A percentile compares a stretch with the other conserved stretches of the same genome.
phyloP scores from a whole-genome alignment of 2,113 vertebrate species.

The Sapayoa aenigma region DNA sequence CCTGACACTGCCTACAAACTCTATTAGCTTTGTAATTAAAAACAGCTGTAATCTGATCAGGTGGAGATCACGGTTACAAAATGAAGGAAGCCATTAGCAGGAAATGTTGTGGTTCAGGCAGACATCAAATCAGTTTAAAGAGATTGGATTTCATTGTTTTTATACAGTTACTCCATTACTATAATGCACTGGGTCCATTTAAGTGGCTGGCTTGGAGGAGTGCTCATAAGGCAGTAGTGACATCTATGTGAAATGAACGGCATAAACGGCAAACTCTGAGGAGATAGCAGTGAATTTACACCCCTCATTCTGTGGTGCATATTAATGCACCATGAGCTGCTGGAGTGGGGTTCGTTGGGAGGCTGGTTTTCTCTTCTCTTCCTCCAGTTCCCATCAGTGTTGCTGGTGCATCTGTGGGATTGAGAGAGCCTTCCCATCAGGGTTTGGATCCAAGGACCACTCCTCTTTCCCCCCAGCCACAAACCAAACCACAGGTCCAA shows the following conservation, averaged over 20 bases:
- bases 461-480: neutral
- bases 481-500: neutral
- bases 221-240: conserved; percentile 72
- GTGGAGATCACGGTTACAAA: conserved; percentile 84
- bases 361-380: neutral
- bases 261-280: conserved; percentile 1
- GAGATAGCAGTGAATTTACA: conserved; percentile 59
- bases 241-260: conserved; percentile 71
- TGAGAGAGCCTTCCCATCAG: neutral
- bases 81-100: conserved; percentile 94
- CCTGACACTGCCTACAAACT: conserved; percentile 73
- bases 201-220: conserved; percentile 69
- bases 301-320: neutral
- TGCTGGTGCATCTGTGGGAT: neutral
- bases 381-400: fast-evolving
- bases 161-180: conserved; percentile 86
- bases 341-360: neutral
- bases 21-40: conserved; percentile 81
- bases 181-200: conserved; percentile 86
- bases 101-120: conserved; percentile 79
- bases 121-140: conserved; percentile 91
- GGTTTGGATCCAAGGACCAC: neutral
- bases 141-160: conserved; percentile 86
- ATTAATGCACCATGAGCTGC: neutral
- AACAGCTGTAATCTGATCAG: conserved; percentile 86